Base-by-base conservation (phyloP, 1,140 invertebrate species). In the Drosophila aff. region DNA sequence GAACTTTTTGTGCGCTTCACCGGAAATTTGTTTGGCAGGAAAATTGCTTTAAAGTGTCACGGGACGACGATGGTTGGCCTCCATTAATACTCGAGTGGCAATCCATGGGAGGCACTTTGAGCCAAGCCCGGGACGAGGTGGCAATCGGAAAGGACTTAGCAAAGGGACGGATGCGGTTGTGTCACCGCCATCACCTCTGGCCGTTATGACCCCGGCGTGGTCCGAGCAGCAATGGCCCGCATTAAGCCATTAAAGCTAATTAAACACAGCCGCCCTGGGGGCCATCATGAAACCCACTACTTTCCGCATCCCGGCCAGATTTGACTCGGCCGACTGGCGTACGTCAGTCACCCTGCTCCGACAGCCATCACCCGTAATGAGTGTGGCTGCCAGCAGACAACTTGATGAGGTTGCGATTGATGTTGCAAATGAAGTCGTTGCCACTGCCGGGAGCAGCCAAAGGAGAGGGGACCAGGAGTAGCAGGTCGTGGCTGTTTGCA, bases 231-330 rank as follows among this genome's bases (percentile, higher is more conserved):
- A 38, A 61, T 63, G 62, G 44, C 50, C 50, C 47, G 77, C 62
- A 87, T 84, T 84, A 89, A 81, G 65, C 73, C 77, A 89, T 87
- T 87, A 87, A 87, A 89, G 84, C 77, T 81, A 84, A 87, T 87
- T 84, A 89, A 81, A 72, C 62, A 38, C 73, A 68, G 55, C 47
- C 43, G 57, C 47, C 55, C 47, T 31, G 53, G 41, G 62, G 28
- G 49, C 50, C 31, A 52, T 15, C 59, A 58, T 53, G 33, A 50
- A 52, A 44, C 38, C 38, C 15, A 31, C 38, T 41, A 68, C 38
- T 26, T 15, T 49, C 40, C 33, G 73, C 41, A 52, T 68, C 40
- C 49, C 36, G 36, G 15, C 21, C n/a, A 16, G 40, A 50, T 3
- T 58, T 38, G 41, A 60, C 69, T 71, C 62, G 31, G 43, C 16